Base-by-base conservation (phyloP, 2,113 vertebrate species). In the Channa argus region DNA sequence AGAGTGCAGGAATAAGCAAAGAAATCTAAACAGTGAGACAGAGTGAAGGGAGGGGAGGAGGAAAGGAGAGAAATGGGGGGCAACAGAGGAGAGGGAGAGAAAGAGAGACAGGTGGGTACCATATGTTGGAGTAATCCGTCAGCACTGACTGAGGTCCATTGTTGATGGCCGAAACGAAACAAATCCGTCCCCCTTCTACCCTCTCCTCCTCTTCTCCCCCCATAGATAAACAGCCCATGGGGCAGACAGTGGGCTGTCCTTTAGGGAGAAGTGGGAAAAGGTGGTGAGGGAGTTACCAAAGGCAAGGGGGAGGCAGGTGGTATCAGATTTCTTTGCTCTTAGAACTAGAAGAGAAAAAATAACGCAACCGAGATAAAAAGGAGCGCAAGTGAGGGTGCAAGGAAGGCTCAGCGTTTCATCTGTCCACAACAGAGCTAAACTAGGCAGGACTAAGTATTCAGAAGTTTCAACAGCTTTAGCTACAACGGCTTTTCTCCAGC, bases 111-210 rank as follows among this genome's bases (percentile, higher is more conserved):
- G 88, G 92, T 93, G 92, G 92, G 92, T 92, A 92, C 89, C 92
- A 93, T 92, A 92, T 93, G 91, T 91, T 90, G 82, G 88, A 91
- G 89, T 86, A 92, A 91, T 92, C 89, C 86, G 63, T 93, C 92
- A 93, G 86, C 87, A 80, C 88, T 91, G 89, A 93, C 92, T 93
- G 90, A 90, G 89, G 89, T 91, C 91, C 92, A 93, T 93, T 93
- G 92, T 93, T 92, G 91, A 93, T 50, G 89, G 91, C 85, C 85
- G 60, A 90, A 91, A 90, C 74, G 81, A 90, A 90, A 91, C 91
- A 90, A 91, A 86, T 88, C 53, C 74, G 66, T 70, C 80, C 75
- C 77, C 83, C 76, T 53, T 63, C 67, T 47, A 36, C 71, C 70
- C 82, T 77, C 71, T 74, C 78, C 77, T 79, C 81, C 79, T 74